phyloP scores from a whole-genome alignment of 1,140 invertebrate genomes.

The Campoletis sonorensis region DNA sequence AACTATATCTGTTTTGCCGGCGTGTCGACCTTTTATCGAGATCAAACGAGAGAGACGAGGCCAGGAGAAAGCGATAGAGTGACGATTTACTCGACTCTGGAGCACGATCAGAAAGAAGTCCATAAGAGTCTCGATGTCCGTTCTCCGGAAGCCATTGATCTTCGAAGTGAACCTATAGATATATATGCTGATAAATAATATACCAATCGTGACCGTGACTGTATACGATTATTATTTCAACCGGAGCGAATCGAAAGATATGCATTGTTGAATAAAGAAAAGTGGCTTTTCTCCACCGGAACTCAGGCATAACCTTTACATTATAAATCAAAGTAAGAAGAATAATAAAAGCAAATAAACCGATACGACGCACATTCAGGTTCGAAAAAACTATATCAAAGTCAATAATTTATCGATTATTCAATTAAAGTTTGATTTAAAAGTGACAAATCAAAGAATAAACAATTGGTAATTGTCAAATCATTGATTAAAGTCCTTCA shows the following conservation, averaged over 20 bases:
- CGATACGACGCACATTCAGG: too few species aligned
- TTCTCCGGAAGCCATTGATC: conserved; percentile 36
- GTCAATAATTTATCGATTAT: not conserved
- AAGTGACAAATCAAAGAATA: not conserved
- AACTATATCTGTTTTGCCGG: conserved; percentile 22
- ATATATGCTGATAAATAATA: not conserved
- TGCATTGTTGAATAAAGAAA: conserved; percentile 16
- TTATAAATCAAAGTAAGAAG: not conserved
- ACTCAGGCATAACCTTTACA: not conserved
- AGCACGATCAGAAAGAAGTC: not conserved
- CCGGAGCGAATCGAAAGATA: conserved; percentile 9
- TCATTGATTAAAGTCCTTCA: too few species aligned
- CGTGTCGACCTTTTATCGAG: conserved; percentile 41
- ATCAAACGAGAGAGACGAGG: conserved; percentile 28
- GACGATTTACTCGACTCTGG: conserved; percentile 36
- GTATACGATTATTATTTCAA: conserved; percentile 4
- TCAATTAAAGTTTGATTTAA: not conserved
- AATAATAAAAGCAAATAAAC: too few species aligned
- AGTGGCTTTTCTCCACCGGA: not conserved
- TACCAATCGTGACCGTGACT: conserved; percentile 22
- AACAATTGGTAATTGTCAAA: not conserved
- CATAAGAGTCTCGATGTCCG: conserved; percentile 14
- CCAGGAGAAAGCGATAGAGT: conserved; percentile 35
- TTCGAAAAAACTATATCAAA: not conserved
- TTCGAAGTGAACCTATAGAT: not conserved